Conservation (phyloP, 2,888 invertebrate genomes). For the Clivina fossor region DNA sequence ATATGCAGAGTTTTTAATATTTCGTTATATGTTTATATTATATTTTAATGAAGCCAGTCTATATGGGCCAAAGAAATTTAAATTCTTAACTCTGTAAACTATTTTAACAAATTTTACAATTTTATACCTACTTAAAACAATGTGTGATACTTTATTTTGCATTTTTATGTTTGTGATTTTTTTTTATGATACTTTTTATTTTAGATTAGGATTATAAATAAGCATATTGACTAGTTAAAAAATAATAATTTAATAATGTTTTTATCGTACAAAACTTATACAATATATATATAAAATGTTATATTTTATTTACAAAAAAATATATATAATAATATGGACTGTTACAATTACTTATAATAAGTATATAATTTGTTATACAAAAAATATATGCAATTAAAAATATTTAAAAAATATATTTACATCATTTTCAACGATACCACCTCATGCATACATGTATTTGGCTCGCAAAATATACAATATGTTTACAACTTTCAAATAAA, state of each 20-base stretch:
- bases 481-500: neutral
- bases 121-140: neutral
- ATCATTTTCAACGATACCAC: conserved; percentile 16
- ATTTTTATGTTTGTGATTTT: conserved; percentile 3
- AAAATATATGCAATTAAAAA: conserved; percentile 15
- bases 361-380: conserved; percentile 15
- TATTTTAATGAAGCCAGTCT: too few relatives aligned
- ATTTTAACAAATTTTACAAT: neutral
- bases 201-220: neutral
- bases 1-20: too few relatives aligned
- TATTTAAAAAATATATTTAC: conserved; percentile 15
- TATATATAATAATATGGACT: conserved; percentile 14
- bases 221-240: conserved; percentile 24
- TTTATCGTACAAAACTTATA: conserved; percentile 10
- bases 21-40: too few relatives aligned
- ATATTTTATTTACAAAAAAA: conserved; percentile 20
- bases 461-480: neutral
- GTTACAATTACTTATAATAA: neutral
- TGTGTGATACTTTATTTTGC: neutral
- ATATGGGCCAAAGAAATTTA: too few relatives aligned
- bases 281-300: conserved; percentile 1
- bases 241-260: conserved; percentile 11
- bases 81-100: too few relatives aligned
- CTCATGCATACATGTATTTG: too few relatives aligned
- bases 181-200: neutral